Base-by-base conservation (phyloP, 2,113 vertebrate genomes). In the Sphaerodactylus townsendi region DNA sequence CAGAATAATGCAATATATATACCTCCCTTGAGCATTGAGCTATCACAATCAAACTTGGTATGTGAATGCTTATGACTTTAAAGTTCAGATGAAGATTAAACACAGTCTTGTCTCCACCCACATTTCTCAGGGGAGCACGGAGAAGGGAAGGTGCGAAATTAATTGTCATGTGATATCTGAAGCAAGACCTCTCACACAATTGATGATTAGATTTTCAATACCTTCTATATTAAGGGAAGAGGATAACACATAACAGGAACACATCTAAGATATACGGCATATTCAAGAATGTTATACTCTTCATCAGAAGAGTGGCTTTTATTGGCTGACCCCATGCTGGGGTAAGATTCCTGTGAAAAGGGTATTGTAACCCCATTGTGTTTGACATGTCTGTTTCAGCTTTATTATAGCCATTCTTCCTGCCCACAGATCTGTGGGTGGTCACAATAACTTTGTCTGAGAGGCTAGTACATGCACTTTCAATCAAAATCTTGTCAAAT, bases 401-500 rank as follows among this genome's bases (percentile, higher is more conserved):
- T 83, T 85, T 75, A 73, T 53, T 69, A 80, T 80, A 87, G 44
- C 50, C 33, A 68, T 77, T 44, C 53, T 59, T 68, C 21, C 77
- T 41, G 59, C 65, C 21, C 41, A 19, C 28, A 44, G 48, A 48
- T 87, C 72, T 69, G 56, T 83, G 80, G 80, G 66, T 87, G 77
- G 80, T 69, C 86, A 85, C 33, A 73, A n/a, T 25, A 25, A 33
- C 11, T 33, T 59, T 81, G 68, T 77, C 80, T 75, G n/a, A 68
- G 77, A 53, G 70, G 76, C 76, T 46, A 72, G 48, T 59, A 77
- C 48, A 83, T 72, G 37, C 30, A 73, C 56, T 90, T 83, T 68
- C 66, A 81, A 77, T 81, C 77, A 85, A 85, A 85, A 59, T 7
- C 66, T 81, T 83, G 83, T 50, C 75, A 68, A 65, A 37, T 68